phyloP scores from a whole-genome alignment of 2,888 invertebrate species.

The Onchidella celtica region DNA sequence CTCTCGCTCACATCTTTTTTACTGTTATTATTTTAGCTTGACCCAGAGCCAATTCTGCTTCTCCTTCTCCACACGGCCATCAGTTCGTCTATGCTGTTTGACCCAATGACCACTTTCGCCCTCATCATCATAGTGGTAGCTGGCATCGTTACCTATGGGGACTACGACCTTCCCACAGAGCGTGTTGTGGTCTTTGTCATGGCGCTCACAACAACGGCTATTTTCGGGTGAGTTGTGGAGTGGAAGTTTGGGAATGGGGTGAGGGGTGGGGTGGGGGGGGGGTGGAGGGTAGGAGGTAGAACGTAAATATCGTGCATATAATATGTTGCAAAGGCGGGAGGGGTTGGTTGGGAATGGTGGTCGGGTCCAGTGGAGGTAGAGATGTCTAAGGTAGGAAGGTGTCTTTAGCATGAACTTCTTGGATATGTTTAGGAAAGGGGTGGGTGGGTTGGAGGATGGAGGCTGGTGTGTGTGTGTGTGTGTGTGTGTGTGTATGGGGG shows the following conservation, averaged over 20 bases:
- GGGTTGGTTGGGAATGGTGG: no score
- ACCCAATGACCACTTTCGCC: constrained; percentile 32
- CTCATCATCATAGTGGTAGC: constrained; percentile 7
- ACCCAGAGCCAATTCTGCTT: constrained; percentile 40
- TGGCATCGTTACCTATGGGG: neutral
- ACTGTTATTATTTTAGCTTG: constrained; percentile 22
- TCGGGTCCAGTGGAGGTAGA: no score
- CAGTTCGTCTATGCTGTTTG: constrained; percentile 39
- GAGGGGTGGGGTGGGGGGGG: no score
- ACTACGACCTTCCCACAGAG: constrained; percentile 27
- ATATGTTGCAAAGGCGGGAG: no score
- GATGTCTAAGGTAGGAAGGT: no score
- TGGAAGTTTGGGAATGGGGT: neutral
- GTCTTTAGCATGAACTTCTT: no score
- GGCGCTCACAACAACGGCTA: constrained; percentile 15
- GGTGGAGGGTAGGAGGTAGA: no score
- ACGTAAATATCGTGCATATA: no score
- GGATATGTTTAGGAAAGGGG: constrained; percentile 19
- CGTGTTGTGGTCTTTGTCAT: constrained; percentile 22
- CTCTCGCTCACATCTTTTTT: no score
- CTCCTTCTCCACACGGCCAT: constrained; percentile 27
- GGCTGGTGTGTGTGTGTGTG: neutral
- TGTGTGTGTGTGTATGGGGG: neutral
- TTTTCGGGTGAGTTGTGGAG: constrained; percentile 41
- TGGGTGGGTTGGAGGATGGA: neutral